Conservation (phyloP, 2,888 invertebrate species). For the Cacoxenus indagator region DNA sequence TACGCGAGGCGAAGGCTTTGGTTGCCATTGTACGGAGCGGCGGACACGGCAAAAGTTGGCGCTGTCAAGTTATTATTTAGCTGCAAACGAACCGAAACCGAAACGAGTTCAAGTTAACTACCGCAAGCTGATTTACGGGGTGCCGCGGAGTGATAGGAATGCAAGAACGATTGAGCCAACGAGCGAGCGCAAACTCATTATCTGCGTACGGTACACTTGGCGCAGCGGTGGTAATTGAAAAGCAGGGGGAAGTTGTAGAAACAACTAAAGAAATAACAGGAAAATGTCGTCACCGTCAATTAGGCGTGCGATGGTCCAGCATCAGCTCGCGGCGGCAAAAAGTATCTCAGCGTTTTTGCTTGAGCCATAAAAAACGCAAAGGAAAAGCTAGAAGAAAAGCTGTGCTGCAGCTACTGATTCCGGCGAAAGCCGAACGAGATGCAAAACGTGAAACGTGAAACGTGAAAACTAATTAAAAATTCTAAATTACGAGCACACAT, state of each 20-base stretch:
- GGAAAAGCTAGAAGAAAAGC: neutral
- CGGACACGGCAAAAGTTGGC: neutral
- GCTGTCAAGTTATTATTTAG: slow-evolving; percentile 17
- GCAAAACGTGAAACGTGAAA: too few relatives aligned
- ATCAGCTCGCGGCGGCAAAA: slow-evolving; percentile 4
- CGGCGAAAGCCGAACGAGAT: neutral
- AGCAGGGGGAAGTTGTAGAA: neutral
- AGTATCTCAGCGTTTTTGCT: neutral
- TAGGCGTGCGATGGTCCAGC: slow-evolving; percentile 38
- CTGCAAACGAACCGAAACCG: slow-evolving; percentile 41
- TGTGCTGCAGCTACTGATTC: neutral
- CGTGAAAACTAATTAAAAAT: slow-evolving; percentile 18
- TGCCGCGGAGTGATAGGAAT: slow-evolving; percentile 36
- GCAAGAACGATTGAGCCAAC: slow-evolving; percentile 7
- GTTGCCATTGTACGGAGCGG: neutral
- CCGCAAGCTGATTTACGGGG: slow-evolving; percentile 39
- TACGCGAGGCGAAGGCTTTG: neutral
- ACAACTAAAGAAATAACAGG: neutral
- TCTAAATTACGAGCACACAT: slow-evolving; percentile 21
- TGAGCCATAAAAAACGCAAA: neutral
- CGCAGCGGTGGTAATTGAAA: neutral
- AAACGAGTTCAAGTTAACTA: slow-evolving; percentile 63
- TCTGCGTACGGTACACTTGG: neutral
- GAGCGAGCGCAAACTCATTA: neutral
- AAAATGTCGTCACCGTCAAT: slow-evolving; percentile 53